Conservation (phyloP, 2,797 vertebrate genomes). For the Tenualosa thibaudeaui region DNA sequence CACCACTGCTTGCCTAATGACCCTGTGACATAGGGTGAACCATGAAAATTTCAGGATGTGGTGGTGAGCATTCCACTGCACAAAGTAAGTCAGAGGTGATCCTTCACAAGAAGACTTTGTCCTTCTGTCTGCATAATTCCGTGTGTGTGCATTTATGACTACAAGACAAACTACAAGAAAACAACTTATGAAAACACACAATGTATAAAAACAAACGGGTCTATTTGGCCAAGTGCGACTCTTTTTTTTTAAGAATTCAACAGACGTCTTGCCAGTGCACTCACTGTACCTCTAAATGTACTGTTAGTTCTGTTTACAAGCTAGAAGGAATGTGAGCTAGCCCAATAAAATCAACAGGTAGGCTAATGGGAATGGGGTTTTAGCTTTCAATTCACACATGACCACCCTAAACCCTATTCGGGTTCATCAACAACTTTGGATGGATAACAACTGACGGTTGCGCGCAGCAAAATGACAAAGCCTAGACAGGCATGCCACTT, state of each 20-base stretch:
- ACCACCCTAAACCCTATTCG: constrained; percentile 40
- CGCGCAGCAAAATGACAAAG: constrained; percentile 3
- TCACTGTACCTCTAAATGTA: neutral
- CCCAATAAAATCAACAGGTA: neutral
- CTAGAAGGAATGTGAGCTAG: neutral
- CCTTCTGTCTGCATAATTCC: neutral
- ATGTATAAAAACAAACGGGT: neutral
- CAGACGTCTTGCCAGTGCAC: neutral
- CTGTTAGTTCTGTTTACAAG: neutral
- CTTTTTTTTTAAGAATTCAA: neutral
- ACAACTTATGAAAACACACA: neutral
- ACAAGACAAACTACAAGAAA: neutral
- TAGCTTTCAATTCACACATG: constrained; percentile 39
- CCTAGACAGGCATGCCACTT: constrained; percentile 1
- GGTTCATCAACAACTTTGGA: constrained; percentile 22
- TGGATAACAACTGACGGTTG: constrained; percentile 1
- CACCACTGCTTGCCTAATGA: neutral
- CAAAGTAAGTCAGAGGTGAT: neutral
- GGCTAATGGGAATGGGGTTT: neutral
- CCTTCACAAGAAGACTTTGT: neutral
- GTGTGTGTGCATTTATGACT: neutral
- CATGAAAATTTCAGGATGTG: neutral
- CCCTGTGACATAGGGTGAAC: neutral
- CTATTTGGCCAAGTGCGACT: no score
- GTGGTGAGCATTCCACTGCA: neutral